phyloP scores from a whole-genome alignment of 2,888 invertebrate species.

The Nebria brevicollis region DNA sequence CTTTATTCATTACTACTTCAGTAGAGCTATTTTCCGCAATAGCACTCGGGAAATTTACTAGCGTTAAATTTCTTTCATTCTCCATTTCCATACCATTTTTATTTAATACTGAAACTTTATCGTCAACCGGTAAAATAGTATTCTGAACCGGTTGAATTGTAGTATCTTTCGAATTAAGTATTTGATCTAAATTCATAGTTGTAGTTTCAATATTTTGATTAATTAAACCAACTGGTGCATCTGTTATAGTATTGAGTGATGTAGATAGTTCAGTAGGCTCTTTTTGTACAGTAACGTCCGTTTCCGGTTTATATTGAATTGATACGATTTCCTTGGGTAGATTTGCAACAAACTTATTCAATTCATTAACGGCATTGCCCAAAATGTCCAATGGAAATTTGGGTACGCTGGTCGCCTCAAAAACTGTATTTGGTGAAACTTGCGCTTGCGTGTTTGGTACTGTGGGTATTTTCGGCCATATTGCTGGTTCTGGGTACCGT shows the following conservation, averaged over 20 bases:
- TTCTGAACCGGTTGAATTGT: background rate
- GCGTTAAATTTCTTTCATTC: too few relatives aligned
- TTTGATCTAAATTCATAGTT: background rate
- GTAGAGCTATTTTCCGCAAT: too few relatives aligned
- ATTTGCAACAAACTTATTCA: constrained; percentile 23
- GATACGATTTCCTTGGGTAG: constrained; percentile 12
- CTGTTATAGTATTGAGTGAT: constrained; percentile 12
- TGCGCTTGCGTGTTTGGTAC: background rate
- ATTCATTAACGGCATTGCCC: constrained; percentile 15
- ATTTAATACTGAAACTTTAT: too few relatives aligned
- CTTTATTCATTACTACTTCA: too few relatives aligned
- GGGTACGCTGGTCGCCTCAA: background rate
- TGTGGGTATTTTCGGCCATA: constrained; percentile 5
- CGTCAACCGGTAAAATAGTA: too few relatives aligned
- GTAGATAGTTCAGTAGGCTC: background rate
- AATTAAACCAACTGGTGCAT: background rate
- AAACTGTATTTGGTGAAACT: background rate
- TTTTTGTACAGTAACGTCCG: background rate
- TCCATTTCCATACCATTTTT: too few relatives aligned
- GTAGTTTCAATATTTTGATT: background rate
- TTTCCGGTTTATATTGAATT: background rate
- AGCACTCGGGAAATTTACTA: too few relatives aligned
- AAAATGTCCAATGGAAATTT: background rate
- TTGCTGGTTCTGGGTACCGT: constrained; percentile 15
- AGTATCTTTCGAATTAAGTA: background rate